Conservation (phyloP, 2,797 vertebrate species). For the Danionella dracula region DNA sequence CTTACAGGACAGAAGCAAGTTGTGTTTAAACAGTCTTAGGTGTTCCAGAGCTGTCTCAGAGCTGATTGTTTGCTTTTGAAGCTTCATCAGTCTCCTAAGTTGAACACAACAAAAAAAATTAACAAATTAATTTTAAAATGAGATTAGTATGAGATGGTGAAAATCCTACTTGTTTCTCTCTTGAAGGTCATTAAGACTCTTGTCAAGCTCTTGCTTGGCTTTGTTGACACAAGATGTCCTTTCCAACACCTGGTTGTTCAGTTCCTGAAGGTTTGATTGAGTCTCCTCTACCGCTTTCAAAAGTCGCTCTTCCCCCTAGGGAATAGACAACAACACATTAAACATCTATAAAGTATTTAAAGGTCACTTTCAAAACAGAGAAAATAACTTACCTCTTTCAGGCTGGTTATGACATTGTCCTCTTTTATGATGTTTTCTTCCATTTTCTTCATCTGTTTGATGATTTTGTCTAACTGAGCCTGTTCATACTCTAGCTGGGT, state of each 20-base stretch:
- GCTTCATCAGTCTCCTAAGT: conserved; percentile 71
- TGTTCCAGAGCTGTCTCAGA: conserved; percentile 78
- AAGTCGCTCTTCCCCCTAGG: conserved; percentile 75
- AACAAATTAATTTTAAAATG: not conserved
- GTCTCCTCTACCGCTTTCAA: conserved; percentile 67
- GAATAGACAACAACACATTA: not conserved
- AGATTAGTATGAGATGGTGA: not conserved
- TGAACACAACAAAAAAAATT: not conserved
- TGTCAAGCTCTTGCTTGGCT: conserved; percentile 73
- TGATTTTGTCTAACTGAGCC: conserved; percentile 71
- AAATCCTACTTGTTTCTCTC: conserved; percentile 69
- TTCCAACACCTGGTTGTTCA: conserved; percentile 61
- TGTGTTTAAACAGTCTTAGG: conserved; percentile 76
- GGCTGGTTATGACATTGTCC: conserved; percentile 52
- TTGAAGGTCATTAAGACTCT: conserved; percentile 64
- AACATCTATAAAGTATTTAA: no score
- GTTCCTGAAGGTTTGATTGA: conserved; percentile 61
- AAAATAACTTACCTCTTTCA: conserved; percentile 77
- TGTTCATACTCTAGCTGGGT: conserved; percentile 78
- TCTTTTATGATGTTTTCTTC: conserved; percentile 67
- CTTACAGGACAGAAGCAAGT: conserved; percentile 84
- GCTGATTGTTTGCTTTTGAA: conserved; percentile 73
- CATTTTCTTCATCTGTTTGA: conserved; percentile 55
- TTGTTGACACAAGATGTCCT: conserved; percentile 66
- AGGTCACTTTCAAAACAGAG: no score